Evolutionary conservation across 2,888 invertebrate genomes (phyloP), one percentile per base, ranked within the genome.

Genomic region (Metopia argyrocephala): DNA sequence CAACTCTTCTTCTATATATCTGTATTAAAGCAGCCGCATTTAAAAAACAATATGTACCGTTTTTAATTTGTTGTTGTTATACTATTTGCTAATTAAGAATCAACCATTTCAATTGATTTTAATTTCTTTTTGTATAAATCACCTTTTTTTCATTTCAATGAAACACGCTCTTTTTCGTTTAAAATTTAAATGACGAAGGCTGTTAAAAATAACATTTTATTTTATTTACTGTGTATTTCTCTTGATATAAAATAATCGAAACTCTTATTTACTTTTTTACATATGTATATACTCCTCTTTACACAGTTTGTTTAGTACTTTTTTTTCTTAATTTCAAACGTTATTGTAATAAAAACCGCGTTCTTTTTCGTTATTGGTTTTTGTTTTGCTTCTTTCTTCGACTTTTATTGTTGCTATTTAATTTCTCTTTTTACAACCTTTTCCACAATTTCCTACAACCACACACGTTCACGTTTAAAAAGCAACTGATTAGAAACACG

Each of bases 391-490:
- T 56, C 23, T 68, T 65, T 52, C 54, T 78, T 74, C 69, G 69
- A 5, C 38, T 56, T 31, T 38, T 73, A 38, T 12, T 79, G 3
- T 31, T 38, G 38, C 31, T 38, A 48, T 5, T 9, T 61, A 65
- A 38, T 18, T 46, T 9, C 18, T 31, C 15, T 48, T 12, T 23
- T 15, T n/a, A 3, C 0, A 38, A 38, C 15, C 38, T 38, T 12
- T 38, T 15, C 9, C n/a, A 20, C 12, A 20, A 6, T 23, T 28
- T 12, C 52, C 52, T 25, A 71, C 71, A 78, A 80, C 79, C 75
- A 78, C 71, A 57, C 82, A 56, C 80, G 64, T 57, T 70, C 75
- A 62, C 76, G 70, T 71, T 74, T 46, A 65, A 76, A 69, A 70
- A 80, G 45, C 66, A 71, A 83, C 82, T 83, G 75, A 83, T 6